A percentile compares a stretch with the other conserved stretches of the same genome.
phyloP scores from a whole-genome alignment of 2,113 vertebrate genomes.

The Jacana jacana region DNA sequence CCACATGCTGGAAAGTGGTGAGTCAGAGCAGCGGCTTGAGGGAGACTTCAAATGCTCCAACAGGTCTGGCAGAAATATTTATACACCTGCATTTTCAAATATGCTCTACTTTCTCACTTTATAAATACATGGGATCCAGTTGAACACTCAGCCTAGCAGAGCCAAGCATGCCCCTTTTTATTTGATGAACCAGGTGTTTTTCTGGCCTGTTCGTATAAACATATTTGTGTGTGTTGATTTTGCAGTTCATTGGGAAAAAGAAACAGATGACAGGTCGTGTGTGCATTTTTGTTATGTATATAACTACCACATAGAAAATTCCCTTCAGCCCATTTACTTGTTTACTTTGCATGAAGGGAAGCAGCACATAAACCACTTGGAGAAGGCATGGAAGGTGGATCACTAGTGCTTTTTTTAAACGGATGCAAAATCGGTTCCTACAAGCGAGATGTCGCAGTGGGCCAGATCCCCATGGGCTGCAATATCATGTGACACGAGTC shows the following conservation, averaged over 20 bases:
- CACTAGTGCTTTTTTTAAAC: neutral
- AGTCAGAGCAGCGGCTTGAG: neutral
- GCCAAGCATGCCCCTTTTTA: neutral
- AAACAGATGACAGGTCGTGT: neutral
- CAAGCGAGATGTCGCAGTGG: neutral
- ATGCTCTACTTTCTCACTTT: slow-evolving; percentile 51
- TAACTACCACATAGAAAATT: neutral
- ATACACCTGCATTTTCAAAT: slow-evolving; percentile 45
- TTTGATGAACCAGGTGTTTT: slow-evolving; percentile 46
- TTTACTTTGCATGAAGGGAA: neutral
- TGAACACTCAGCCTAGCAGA: neutral
- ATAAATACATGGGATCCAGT: slow-evolving; percentile 23
- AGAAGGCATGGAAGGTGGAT: neutral
- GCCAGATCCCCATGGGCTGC: neutral
- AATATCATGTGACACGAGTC: fast-evolving
- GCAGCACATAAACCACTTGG: neutral
- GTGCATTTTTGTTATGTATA: neutral
- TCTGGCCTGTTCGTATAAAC: slow-evolving; percentile 19
- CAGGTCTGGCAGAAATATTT: slow-evolving; percentile 53
- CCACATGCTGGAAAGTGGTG: neutral
- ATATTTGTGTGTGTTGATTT: slow-evolving; percentile 1
- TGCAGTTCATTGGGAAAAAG: slow-evolving; percentile 17
- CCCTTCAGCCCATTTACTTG: neutral
- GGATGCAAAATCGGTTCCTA: neutral
- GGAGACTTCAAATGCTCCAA: slow-evolving; percentile 32